Base-by-base conservation (phyloP, 2,797 vertebrate genomes). In the Eutrigla gurnardus region DNA sequence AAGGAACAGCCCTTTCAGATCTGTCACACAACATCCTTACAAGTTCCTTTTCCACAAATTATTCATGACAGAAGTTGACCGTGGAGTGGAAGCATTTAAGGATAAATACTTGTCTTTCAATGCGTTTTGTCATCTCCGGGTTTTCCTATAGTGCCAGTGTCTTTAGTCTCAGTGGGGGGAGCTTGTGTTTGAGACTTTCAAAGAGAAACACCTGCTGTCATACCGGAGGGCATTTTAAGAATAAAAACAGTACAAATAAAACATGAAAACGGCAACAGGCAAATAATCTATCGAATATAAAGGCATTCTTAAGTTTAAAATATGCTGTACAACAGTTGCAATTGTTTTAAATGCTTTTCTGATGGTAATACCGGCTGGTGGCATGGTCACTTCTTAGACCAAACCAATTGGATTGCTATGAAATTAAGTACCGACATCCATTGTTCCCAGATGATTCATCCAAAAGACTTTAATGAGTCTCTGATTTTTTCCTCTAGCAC, bases 171-270 rank as follows among this genome's bases (percentile, higher is more conserved):
- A 10, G n/a, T 32, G n/a, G 42, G 57, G 11, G 25, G 54, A 11
- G n/a, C 33, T 40, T 60, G 40, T 59, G 7, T 73, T 73, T 54
- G 47, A 67, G 47, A 42, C 55, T 43, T 70, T 83, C 53, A 54
- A 76, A 73, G 65, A 66, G 45, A 67, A 79, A 59, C 50, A 70
- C 63, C 67, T 70, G 64, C 65, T 65, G 67, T 68, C 58, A 69
- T 15, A 65, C 62, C 78, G 36, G 14, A 15, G n/a, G 66, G 52
- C 53, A 70, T 66, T 53, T 54, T 15, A n/a, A 50, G 39, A 14
- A 61, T 3, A 46, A 43, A 55, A 55, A 53, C 33, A 25, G 25
- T 25, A 65, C 54, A n/a, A 53, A 64, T 55, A 39, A 75, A n/a
- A 65, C 55, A 70, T 65, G 17, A 25, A 25, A 25, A 25, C 2